Evolutionary conservation across 1,140 invertebrate genomes (phyloP).

Genomic region (Aleiodes sp.): DNA sequence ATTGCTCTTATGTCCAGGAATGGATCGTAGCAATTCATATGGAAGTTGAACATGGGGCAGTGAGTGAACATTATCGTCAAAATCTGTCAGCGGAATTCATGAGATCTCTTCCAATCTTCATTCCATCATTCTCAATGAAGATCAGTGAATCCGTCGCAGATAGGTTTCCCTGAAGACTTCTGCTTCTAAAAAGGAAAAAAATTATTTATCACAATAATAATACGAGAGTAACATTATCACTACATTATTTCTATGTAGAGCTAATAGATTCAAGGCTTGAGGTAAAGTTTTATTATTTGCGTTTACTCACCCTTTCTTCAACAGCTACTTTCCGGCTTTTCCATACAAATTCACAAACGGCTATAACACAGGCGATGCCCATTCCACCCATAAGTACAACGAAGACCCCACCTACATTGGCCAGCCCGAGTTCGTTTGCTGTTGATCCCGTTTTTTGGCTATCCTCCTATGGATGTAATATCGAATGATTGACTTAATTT

Average conservation of each 20-base stretch:
- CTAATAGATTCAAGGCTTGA: too few relatives aligned
- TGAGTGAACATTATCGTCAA: too few relatives aligned
- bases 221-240: too few relatives aligned
- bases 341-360: conserved; percentile 93
- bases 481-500: conserved; percentile 1
- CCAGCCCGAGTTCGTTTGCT: conserved; percentile 86
- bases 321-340: conserved; percentile 91
- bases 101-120: too few relatives aligned
- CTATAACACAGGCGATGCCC: conserved; percentile 87
- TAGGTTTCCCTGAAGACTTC: conserved; percentile 62
- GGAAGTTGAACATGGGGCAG: too few relatives aligned
- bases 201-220: too few relatives aligned
- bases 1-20: too few relatives aligned
- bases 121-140: conserved; percentile 61
- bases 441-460: conserved; percentile 84
- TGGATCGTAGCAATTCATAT: too few relatives aligned
- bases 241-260: too few relatives aligned
- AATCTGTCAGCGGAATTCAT: too few relatives aligned
- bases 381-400: conserved; percentile 92
- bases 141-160: conserved; percentile 64
- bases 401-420: conserved; percentile 95
- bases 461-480: conserved; percentile 73
- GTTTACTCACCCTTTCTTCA: conserved; percentile 82
- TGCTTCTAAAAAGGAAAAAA: conserved; percentile 56
- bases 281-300: too few relatives aligned